Evolutionary conservation across 2,888 invertebrate genomes (phyloP).

Genomic region (Mycalesis mineus): DNA sequence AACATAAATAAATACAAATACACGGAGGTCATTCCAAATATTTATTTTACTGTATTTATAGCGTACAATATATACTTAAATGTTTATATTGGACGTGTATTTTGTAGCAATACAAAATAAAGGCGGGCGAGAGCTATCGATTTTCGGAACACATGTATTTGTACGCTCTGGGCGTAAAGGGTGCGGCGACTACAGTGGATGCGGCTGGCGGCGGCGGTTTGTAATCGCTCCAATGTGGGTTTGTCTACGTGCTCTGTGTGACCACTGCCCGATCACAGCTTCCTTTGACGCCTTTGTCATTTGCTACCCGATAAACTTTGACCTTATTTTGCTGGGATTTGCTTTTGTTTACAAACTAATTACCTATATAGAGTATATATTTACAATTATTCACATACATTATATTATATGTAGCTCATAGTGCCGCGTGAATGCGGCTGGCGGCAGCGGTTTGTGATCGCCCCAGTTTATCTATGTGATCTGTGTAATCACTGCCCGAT

Average conservation of each 20-base stretch:
- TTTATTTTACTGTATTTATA: too few relatives aligned
- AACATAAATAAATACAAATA: too few relatives aligned
- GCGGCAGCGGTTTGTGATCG: too few relatives aligned
- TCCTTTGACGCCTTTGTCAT: slow-evolving; percentile 1
- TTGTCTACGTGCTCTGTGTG: slow-evolving; percentile 32
- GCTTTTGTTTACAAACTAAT: too few relatives aligned
- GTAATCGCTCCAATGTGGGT: slow-evolving; percentile 46
- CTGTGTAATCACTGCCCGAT: too few relatives aligned
- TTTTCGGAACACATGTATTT: slow-evolving; percentile 19
- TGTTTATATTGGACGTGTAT: neutral
- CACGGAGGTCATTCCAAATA: too few relatives aligned
- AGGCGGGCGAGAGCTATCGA: slow-evolving; percentile 13
- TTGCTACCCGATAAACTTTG: neutral
- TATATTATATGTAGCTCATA: too few relatives aligned
- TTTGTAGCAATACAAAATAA: slow-evolving; percentile 8
- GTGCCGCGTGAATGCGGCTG: too few relatives aligned
- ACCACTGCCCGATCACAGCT: slow-evolving; percentile 12
- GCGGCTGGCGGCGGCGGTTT: slow-evolving; percentile 46
- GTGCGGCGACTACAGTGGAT: slow-evolving; percentile 48
- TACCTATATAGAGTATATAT: too few relatives aligned
- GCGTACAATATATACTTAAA: neutral
- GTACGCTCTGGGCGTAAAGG: slow-evolving; percentile 31
- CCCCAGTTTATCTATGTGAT: too few relatives aligned
- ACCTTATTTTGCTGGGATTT: too few relatives aligned
- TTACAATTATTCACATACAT: too few relatives aligned